Conservation (phyloP, 1,140 invertebrate genomes). For the Lepidotrigona ventralis region DNA sequence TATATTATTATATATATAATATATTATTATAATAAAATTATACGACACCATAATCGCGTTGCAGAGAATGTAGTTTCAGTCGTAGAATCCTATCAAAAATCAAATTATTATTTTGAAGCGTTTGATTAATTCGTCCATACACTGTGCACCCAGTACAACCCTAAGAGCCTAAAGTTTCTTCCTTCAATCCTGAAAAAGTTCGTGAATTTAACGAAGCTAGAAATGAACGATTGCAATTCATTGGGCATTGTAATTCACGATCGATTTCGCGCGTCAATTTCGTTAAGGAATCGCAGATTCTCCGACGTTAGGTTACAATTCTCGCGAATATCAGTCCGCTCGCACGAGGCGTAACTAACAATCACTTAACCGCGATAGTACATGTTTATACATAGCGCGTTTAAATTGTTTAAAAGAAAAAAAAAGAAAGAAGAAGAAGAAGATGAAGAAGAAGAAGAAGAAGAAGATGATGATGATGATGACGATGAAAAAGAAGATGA, state of each 20-base stretch:
- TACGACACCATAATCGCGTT: no score
- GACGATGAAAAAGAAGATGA: not conserved
- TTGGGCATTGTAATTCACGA: not conserved
- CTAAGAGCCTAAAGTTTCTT: not conserved
- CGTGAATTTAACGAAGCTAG: not conserved
- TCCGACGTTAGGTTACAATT: slow-evolving; percentile 46
- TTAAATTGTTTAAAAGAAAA: slow-evolving; percentile 28
- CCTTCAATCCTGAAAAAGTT: not conserved
- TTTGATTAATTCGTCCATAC: no score
- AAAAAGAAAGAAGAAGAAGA: not conserved
- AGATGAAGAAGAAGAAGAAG: not conserved
- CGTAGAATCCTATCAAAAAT: no score
- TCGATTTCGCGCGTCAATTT: not conserved
- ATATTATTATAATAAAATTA: no score
- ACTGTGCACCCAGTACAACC: no score
- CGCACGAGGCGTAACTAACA: slow-evolving; percentile 32
- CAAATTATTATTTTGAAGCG: no score
- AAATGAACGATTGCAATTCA: not conserved
- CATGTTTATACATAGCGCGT: slow-evolving; percentile 38
- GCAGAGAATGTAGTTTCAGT: no score
- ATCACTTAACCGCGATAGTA: slow-evolving; percentile 37
- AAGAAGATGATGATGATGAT: not conserved
- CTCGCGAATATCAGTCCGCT: slow-evolving; percentile 32
- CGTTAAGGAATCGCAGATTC: slow-evolving; percentile 28
- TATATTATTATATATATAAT: no score